Evolutionary conservation across 2,888 invertebrate genomes (phyloP).

Genomic region (Oxytorus armatus): DNA sequence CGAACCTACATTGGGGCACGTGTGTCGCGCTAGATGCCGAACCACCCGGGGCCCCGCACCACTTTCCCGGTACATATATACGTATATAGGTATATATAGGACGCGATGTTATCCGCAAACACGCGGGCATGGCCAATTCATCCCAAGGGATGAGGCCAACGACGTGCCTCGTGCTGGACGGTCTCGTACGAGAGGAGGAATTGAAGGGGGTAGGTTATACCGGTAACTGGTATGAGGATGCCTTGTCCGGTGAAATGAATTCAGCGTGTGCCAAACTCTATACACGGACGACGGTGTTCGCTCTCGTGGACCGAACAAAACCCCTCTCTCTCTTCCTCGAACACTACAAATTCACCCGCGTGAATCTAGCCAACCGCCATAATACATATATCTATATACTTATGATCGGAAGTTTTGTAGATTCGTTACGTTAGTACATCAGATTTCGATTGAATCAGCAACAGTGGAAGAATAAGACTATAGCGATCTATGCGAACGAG

Average conservation of each 20-base stretch:
- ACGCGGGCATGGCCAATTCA: conserved; percentile 83
- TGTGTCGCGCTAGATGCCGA: conserved; percentile 42
- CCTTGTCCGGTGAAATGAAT: conserved; percentile 83
- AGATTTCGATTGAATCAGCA: not conserved
- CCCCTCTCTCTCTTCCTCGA: conserved; percentile 49
- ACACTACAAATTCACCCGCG: conserved; percentile 63
- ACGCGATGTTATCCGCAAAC: conserved; percentile 83
- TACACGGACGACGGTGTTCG: conserved; percentile 74
- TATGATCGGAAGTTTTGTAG: not conserved
- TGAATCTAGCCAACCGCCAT: conserved; percentile 63
- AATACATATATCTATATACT: not conserved
- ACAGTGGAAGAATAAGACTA: no score
- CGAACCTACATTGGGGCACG: conserved; percentile 48
- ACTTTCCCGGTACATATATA: conserved; percentile 22
- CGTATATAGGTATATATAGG: conserved; percentile 66
- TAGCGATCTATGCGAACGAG: no score
- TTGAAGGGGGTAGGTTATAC: conserved; percentile 37
- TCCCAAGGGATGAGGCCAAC: conserved; percentile 82
- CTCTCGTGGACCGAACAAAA: conserved; percentile 61
- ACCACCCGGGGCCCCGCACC: conserved; percentile 25
- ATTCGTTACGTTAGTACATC: not conserved
- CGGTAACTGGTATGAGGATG: conserved; percentile 67
- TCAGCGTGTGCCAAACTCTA: conserved; percentile 66
- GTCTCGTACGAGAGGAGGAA: conserved; percentile 55
- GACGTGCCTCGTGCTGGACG: conserved; percentile 73